Evolutionary conservation across 2,797 vertebrate genomes (phyloP), one percentile per base, ranked within the genome.

Genomic region (Characodon lateralis): DNA sequence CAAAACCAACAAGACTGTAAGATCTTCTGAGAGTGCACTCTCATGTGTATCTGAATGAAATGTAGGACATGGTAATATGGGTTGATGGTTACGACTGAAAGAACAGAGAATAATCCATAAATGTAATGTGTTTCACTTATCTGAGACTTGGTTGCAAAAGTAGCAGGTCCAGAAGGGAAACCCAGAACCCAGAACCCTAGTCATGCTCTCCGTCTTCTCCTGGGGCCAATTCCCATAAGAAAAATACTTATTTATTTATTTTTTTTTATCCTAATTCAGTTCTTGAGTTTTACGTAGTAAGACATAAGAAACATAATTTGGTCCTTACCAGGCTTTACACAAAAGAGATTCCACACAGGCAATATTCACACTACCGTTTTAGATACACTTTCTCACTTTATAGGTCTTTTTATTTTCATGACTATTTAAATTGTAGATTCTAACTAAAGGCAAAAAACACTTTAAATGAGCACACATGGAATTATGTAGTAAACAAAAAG

Each of bases 1-100:
- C 14, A 71, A 39, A 71, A 35, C 70, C 28, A 58, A 41, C 24
- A 41, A 56, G 63, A 41, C 63, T 0, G 53, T 41, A 12, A 56
- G 55, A 39, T 14, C 55, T n/a, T 56, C 12, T 58, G 53, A 31
- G 53, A 55, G 53, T 7, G 13, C 35, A 14, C n/a, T 51, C 71
- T 58, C 71, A 26, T n/a, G 6, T 73, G 71, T 41, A 39, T 55
- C 71, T 35, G 51, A n/a, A 53, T 41, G 16, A 73, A 73, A 43
- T 26, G 63, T 41, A 24, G 35, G 63, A 16, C 41, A 41, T 66
- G 63, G 9, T 66, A 41, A 66, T 66, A 39, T 24, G 18, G 70
- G 18, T 28, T 53, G 48, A 53, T 66, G 70, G 26, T 53, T 51
- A 12, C 9, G 50, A 51, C 26, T 35, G 14, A 53, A 71, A 9